Evolutionary conservation across 2,888 invertebrate genomes (phyloP).

Genomic region (Aporophyla lueneburgensis): DNA sequence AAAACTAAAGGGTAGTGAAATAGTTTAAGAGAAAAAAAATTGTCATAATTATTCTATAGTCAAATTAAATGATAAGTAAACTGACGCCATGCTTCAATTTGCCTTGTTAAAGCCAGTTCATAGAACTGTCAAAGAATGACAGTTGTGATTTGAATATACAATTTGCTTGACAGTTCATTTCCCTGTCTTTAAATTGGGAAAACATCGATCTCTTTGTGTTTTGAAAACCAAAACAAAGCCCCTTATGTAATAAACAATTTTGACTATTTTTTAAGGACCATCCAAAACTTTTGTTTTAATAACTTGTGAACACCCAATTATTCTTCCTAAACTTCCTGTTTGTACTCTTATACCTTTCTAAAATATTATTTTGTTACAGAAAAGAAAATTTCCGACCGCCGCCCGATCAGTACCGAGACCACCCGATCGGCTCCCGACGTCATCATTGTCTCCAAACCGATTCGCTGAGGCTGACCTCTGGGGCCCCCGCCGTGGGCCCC

Average conservation of each 20-base stretch:
- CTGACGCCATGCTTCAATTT: neutral
- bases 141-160: neutral
- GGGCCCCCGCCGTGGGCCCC: constrained; percentile 89
- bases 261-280: constrained; percentile 9
- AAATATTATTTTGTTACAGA: constrained; percentile 73
- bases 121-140: neutral
- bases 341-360: neutral
- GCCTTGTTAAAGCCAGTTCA: neutral
- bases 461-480: constrained; percentile 89
- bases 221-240: neutral
- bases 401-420: constrained; percentile 95
- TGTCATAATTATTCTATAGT: neutral
- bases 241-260: constrained; percentile 13
- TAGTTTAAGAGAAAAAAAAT: neutral
- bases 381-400: constrained; percentile 86
- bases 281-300: constrained; percentile 22
- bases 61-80: neutral
- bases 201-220: neutral
- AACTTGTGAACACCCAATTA: constrained; percentile 25
- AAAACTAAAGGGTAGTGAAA: neutral
- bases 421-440: constrained; percentile 97
- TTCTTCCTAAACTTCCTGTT: constrained; percentile 1
- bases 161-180: neutral
- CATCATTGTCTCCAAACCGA: constrained; percentile 92
- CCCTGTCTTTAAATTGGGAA: neutral